Conservation (phyloP, 2,113 vertebrate genomes). For the Tamias sibiricus region DNA sequence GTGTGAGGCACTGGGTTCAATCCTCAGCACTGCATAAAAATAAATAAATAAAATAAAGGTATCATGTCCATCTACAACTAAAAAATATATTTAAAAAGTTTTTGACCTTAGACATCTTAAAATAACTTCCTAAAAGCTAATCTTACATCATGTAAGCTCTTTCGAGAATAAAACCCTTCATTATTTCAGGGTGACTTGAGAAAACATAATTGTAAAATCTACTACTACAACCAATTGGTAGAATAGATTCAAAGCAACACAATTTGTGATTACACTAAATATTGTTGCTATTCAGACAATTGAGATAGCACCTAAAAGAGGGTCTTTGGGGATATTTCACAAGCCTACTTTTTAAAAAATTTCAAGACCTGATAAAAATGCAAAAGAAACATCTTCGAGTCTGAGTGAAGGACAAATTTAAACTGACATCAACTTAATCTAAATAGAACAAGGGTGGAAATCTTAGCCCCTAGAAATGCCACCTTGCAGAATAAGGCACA, state of each 20-base stretch:
- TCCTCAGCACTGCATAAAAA: no score
- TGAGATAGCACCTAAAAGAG: neutral
- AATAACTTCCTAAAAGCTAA: neutral
- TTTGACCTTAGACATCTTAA: neutral
- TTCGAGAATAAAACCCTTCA: slow-evolving; percentile 12
- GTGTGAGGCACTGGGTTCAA: no score
- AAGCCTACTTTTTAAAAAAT: slow-evolving; percentile 16
- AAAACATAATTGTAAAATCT: neutral
- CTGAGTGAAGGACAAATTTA: slow-evolving; percentile 12
- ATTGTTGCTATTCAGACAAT: neutral
- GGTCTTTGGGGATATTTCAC: neutral
- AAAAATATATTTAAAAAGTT: no score
- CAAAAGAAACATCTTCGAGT: slow-evolving; percentile 28
- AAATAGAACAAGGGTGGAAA: neutral
- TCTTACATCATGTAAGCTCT: neutral
- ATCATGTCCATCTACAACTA: no score
- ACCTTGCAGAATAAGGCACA: neutral
- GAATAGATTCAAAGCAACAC: neutral
- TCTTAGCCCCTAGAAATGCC: neutral
- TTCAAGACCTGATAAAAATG: slow-evolving; percentile 27
- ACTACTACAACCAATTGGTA: neutral
- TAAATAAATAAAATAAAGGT: no score
- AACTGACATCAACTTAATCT: neutral
- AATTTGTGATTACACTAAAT: neutral
- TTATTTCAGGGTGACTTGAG: slow-evolving; percentile 11